Conservation (phyloP, 1,140 invertebrate species). For the Eulimnadia texana region DNA sequence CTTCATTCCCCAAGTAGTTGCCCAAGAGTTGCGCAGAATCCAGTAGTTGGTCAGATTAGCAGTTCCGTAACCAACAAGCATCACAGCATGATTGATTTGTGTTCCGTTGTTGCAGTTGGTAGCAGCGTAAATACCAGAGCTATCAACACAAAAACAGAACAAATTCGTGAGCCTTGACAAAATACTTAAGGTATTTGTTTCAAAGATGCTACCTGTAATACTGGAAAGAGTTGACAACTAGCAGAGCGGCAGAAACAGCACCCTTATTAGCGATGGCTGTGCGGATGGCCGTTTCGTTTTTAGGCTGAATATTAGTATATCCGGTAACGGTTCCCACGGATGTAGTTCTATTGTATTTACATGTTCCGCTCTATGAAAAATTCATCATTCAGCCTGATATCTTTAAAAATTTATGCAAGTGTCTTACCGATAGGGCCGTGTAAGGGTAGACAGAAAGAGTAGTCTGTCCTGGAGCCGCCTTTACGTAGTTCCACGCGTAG, state of each 20-base stretch:
- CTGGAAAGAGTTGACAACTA: not conserved
- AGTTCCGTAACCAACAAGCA: constrained; percentile 35
- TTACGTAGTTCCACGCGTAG: constrained; percentile 8
- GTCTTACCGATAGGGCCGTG: constrained; percentile 22
- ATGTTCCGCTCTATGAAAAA: not conserved
- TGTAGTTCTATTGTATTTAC: not conserved
- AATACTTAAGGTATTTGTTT: too few relatives aligned
- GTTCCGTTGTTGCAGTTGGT: constrained; percentile 17
- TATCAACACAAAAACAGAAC: constrained; percentile 15
- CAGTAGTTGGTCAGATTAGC: constrained; percentile 34
- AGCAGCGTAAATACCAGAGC: constrained; percentile 24
- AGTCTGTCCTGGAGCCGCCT: not conserved
- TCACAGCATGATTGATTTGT: constrained; percentile 32
- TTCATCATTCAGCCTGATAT: too few relatives aligned
- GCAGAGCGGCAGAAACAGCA: not conserved
- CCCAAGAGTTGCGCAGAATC: constrained; percentile 37
- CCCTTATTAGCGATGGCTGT: not conserved
- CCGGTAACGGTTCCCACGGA: not conserved
- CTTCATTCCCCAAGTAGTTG: constrained; percentile 30
- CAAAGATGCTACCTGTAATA: not conserved
- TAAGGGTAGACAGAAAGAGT: constrained; percentile 6
- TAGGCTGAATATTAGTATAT: not conserved
- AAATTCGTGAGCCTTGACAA: too few relatives aligned
- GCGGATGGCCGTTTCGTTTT: not conserved
- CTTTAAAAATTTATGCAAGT: not conserved